Evolutionary conservation across 2,113 vertebrate species (phyloP), one percentile per base, ranked within the genome.

Genomic region (Oreocharis arfaki): DNA sequence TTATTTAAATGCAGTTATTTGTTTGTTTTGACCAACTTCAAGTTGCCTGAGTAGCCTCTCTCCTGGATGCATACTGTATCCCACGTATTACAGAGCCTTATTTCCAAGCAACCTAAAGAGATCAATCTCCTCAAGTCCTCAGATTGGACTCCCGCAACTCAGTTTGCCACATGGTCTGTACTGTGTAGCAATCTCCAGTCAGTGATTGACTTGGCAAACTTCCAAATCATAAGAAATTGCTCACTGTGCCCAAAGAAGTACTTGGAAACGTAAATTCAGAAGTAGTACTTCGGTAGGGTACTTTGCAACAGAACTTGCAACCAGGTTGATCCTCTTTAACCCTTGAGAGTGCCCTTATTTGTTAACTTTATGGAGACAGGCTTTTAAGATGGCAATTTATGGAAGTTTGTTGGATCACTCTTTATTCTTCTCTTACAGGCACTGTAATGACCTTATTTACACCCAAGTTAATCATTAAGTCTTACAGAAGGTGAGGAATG

Each of bases 391-490:
- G 0, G 37, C 52, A 21, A 87, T 82, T 84, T 71, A 81, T 37
- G 11, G 33, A 90, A 74, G 35, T 20, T 91, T 75, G n/a, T 87
- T 85, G 84, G 83, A 86, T 89, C 22, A 30, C 24, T n/a, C 12
- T 56, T 92, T 64, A 44, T 84, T 95, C 81, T 74, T 84, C 47
- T 60, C 47, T 80, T 78, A 81, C 15, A 63, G 59, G 33, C 64
- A 81, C 47, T 23, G 17, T 3, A 56, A 21, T 32, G 56, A 84
- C 75, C 68, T 95, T 78, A 83, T 41, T 87, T 94, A 94, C 64
- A 82, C 52, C 16, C 13, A 9, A 71, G 73, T 90, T 95, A 96
- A 94, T 90, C 7, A 93, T 90, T 96, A 90, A 11, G 11, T 60
- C 49, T 90, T 49, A 52, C 8, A 71, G 6, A 28, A 18, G 20